Base-by-base conservation (phyloP, 2,797 vertebrate species). In the Cyclura pinguis region DNA sequence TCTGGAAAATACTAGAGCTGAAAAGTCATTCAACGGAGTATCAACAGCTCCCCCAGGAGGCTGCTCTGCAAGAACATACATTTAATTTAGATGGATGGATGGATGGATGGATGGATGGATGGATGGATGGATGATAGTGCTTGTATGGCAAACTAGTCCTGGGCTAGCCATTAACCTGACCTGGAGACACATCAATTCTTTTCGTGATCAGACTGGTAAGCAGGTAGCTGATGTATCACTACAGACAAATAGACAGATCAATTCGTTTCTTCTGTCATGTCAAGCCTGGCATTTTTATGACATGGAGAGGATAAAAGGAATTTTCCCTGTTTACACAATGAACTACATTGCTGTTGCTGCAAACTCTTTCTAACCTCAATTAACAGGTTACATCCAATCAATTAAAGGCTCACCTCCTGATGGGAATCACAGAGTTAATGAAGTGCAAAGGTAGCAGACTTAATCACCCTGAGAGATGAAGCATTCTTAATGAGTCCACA, bases 381-480 rank as follows among this genome's bases (percentile, higher is more conserved):
- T 95, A 94, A 89, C 91, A 82, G 91, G 88, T 92, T 93, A 86
- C 85, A 80, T 55, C 91, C 92, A 84, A 92, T 64, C 42, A 85
- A 91, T 86, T 90, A 91, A 32, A 90, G 93, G 67, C 29, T 92
- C 13, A 72, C 89, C 47, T 92, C 91, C 86, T 80, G 72, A 59
- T 78, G 82, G 88, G 92, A 93, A 94, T 92, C 93, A 91, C 55
- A 12, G 91, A 94, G 93, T 8, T 94, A 95, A 93, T 89, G 89
- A 94, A 86, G 86, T 90, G 80, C 73, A 92, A 93, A 95, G 94
- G 80, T 89, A 88, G 93, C 91, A 95, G 87, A 88, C 80, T 90
- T 95, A 91, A 94, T 96, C 92, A 93, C 92, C 57, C 57, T 64
- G 52, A 91, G 77, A 95, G 38, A 52, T 85, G 69, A 35, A 64